Percentiles rank a stretch among this genome's conserved stretches.
These are phyloP conservation scores for Lampropteryx suffumata DNA, from an alignment of 2,888 invertebrate genomes.

Conservation along the genomic window DNA sequence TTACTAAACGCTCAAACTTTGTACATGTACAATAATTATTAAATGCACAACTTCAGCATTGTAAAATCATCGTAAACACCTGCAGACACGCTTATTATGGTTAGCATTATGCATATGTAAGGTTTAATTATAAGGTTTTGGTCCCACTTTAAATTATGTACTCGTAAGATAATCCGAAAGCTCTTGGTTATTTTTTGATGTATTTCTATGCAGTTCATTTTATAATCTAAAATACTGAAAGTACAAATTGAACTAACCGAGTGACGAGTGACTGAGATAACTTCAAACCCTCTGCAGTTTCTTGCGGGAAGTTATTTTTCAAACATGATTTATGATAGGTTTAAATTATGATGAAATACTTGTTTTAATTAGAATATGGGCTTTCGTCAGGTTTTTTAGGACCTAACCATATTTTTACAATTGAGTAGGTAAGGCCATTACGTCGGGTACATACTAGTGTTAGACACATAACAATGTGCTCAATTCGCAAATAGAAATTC, in stretches of 20 bases:
- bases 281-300: constrained; percentile 65
- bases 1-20: constrained; percentile 61
- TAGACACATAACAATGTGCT: constrained; percentile 62
- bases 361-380: no score
- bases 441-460: no score
- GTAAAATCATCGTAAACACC: constrained; percentile 62
- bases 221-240: constrained; percentile 20
- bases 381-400: background rate
- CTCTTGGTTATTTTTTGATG: constrained; percentile 34
- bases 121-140: constrained; percentile 57
- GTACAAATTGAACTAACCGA: constrained; percentile 1
- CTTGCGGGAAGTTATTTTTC: constrained; percentile 23
- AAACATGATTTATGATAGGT: no score
- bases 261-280: constrained; percentile 24
- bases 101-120: constrained; percentile 54
- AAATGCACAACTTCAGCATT: constrained; percentile 83
- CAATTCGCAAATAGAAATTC: constrained; percentile 59
- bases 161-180: constrained; percentile 51
- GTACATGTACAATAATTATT: constrained; percentile 75
- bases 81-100: constrained; percentile 58
- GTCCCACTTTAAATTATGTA: constrained; percentile 61
- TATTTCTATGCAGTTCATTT: constrained; percentile 9
- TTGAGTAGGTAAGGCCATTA: no score
- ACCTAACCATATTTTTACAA: constrained; percentile 17
- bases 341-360: no score